Percentiles rank a stretch among this genome's conserved stretches.
These are phyloP conservation scores for Mantis religiosa DNA, from an alignment of 2,888 invertebrate genomes.

Conservation along the genomic window DNA sequence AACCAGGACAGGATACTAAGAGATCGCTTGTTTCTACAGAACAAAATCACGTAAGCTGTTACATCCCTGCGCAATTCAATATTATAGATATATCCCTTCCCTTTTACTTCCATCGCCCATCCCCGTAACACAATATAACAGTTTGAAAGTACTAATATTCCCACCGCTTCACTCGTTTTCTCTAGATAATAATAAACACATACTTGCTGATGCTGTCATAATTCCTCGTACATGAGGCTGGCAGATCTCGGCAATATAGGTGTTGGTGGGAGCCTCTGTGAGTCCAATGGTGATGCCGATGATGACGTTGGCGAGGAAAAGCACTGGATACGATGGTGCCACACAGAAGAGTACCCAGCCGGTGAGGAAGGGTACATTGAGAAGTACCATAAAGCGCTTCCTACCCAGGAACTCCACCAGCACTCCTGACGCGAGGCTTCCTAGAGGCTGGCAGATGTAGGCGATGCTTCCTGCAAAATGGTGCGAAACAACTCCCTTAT, in stretches of 20 bases:
- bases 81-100: too few relatives aligned
- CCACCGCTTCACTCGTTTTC: too few relatives aligned
- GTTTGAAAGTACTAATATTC: too few relatives aligned
- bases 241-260: conserved; percentile 57
- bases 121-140: too few relatives aligned
- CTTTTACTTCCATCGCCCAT: too few relatives aligned
- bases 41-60: too few relatives aligned
- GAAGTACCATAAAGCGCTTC: conserved; percentile 52
- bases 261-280: conserved; percentile 57
- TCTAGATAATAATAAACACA: not conserved
- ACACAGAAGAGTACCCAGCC: conserved; percentile 55
- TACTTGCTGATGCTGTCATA: conserved; percentile 49
- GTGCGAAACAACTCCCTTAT: too few relatives aligned
- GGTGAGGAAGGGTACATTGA: conserved; percentile 54
- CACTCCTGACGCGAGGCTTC: conserved; percentile 54
- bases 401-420: conserved; percentile 53
- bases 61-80: too few relatives aligned
- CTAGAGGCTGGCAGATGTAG: conserved; percentile 56
- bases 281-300: conserved; percentile 55
- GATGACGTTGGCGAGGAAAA: conserved; percentile 52
- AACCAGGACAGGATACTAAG: too few relatives aligned
- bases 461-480: conserved; percentile 50
- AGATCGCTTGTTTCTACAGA: too few relatives aligned
- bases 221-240: conserved; percentile 53
- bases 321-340: conserved; percentile 47